Evolutionary conservation across 2,888 invertebrate species (phyloP), one percentile per base, ranked within the genome.

Genomic region (Acleris cristana): DNA sequence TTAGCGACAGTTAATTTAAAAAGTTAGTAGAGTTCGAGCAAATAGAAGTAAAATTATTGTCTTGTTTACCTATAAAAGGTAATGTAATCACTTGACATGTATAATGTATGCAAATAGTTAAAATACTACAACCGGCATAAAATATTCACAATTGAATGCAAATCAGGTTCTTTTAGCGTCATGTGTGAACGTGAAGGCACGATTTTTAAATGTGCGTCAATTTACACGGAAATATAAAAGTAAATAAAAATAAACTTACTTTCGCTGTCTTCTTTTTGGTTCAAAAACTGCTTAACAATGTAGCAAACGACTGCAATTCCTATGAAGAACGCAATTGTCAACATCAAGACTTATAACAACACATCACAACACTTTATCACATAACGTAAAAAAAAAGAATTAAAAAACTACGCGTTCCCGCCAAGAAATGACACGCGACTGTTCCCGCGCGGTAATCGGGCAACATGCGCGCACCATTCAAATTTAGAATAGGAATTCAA

Each of bases 281-380:
- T 65, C 67, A 65, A 55, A 70, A 82, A 64, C 66, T 80, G 74
- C 75, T 85, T 83, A 62, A 83, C 71, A 70, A 85, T 71, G 73
- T 83, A 85, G 79, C 79, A 80, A 76, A 86, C 72, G 69, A 86
- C 71, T 76, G 85, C 72, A 70, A 81, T 72, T 72, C 81, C 83
- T 67, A 85, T 72, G 53, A 83, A 75, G 66, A 85, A 79, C 72
- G 79, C 79, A 81, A 89, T 83, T 62, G 79, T 82, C 76, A 91
- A 82, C 90, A 91, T 90, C 77, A 79, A 76, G 48, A 48, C 48
- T 48, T 48, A 48, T n/a, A 74, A 70, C 53, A 75, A 80, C 89
- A 90, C 90, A 87, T 84, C 89, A 89, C 89, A 80, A 79, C 86
- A 88, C 86, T 18, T 26, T 81, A 69, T 72, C 82, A 84, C 83